Evolutionary conservation across 1,140 invertebrate species (phyloP), one percentile per base, ranked within the genome.

Genomic region (Sipha flava): DNA sequence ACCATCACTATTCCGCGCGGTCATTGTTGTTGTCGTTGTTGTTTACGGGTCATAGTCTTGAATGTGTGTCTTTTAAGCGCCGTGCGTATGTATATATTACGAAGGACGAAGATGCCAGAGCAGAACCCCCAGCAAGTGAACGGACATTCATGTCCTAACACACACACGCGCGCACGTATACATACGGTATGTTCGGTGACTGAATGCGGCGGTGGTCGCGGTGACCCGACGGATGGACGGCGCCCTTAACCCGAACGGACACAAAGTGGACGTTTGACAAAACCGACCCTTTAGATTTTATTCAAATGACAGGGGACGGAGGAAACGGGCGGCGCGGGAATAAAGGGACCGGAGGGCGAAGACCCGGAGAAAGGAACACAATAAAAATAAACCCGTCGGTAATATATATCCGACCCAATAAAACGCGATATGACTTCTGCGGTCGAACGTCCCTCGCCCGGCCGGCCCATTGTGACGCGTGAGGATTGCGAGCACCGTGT

Each of bases 211-310:
- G 29, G 49, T 23, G 52, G 52, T 18, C 1, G 10, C 40, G 31
- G 66, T 34, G 73, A 75, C 49, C 64, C 34, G 49, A 43, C 72
- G 52, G 34, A 59, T 34, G 73, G 73, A 77, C 73, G 73, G 73
- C 73, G 73, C 73, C 73, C 73, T 77, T 77, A 77, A 77, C 73
- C 73, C 73, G 73, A 77, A 77, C 73, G 73, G 73, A 59, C 73
- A 29, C 52, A 77, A 77, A 77, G 73, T 77, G 49, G 52, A 59
- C 73, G 49, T 77, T 77, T 77, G 73, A 59, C 52, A 77, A 77
- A 77, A 77, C 52, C 73, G 73, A 77, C 73, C 73, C 73, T 77
- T 77, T 77, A 43, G 52, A 77, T 77, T 59, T 31, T 77, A 77
- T 77, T 77, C 73, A 77, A 77, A 77, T 77, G 52, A 70, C 47